Conservation (phyloP, 2,113 vertebrate genomes). For the Brevimyrus niger region DNA sequence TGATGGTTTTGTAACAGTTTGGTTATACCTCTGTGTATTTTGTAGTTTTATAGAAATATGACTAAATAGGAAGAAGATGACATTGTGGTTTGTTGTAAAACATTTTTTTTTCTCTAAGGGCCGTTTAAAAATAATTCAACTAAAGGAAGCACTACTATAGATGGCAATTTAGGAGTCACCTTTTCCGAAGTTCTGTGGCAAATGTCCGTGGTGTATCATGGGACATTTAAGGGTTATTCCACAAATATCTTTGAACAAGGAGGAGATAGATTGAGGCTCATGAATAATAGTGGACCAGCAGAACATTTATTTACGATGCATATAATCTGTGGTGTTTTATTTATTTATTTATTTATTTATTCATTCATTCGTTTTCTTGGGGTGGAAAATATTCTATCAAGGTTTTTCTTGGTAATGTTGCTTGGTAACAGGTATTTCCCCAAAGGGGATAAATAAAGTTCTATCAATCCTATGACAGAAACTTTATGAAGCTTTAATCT, state of each 20-base stretch:
- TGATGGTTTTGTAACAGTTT: neutral
- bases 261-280: neutral
- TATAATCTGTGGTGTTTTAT: neutral
- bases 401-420: neutral
- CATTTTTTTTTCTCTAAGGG: neutral
- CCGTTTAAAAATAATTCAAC: neutral
- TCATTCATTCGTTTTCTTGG: neutral
- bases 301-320: neutral
- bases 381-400: neutral
- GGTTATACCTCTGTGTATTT: neutral
- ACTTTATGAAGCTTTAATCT: neutral
- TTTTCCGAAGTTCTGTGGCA: neutral
- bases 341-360: neutral
- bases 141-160: neutral
- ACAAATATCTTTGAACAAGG: neutral
- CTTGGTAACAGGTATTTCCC: neutral
- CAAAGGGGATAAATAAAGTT: neutral
- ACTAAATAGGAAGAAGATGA: neutral
- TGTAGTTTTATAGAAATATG: neutral
- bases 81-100: neutral
- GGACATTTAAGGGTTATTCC: neutral
- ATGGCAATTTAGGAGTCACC: neutral
- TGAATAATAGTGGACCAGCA: neutral
- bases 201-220: neutral
- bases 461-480: neutral